Evolutionary conservation across 2,113 vertebrate species (phyloP).

Genomic region (Oceanodroma tethys): DNA sequence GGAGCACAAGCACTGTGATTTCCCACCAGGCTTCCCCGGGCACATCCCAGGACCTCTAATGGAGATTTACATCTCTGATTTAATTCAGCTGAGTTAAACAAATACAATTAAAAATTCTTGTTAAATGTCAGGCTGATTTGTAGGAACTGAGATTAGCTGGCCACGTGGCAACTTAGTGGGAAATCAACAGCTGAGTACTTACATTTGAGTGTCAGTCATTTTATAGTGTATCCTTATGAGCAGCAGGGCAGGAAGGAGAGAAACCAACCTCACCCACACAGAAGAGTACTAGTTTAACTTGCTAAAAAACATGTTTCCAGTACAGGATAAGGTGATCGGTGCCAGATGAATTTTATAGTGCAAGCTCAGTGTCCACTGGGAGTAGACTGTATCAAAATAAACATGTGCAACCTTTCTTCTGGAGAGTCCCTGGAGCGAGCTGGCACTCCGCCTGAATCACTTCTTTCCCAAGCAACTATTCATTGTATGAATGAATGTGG

Average conservation of each 20-base stretch:
- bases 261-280: neutral
- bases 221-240: neutral
- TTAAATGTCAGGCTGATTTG: neutral
- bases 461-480: slow-evolving; percentile 9
- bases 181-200: neutral
- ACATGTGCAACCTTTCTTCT: slow-evolving; percentile 34
- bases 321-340: neutral
- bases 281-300: neutral
- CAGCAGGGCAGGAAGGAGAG: neutral
- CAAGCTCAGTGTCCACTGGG: neutral
- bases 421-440: neutral
- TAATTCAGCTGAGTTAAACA: neutral
- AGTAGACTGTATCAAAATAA: slow-evolving; percentile 33
- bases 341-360: neutral
- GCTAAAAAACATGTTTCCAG: neutral
- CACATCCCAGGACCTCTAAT: neutral
- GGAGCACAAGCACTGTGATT: neutral
- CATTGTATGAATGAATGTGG: neutral
- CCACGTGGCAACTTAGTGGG: neutral
- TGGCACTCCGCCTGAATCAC: neutral
- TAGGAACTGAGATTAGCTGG: neutral
- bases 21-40: neutral
- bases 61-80: neutral
- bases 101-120: neutral
- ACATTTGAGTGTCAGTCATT: neutral